These are phyloP conservation scores for Aphelinus atriplicis DNA, from an alignment of 1,140 invertebrate species.

Conservation along the genomic window DNA sequence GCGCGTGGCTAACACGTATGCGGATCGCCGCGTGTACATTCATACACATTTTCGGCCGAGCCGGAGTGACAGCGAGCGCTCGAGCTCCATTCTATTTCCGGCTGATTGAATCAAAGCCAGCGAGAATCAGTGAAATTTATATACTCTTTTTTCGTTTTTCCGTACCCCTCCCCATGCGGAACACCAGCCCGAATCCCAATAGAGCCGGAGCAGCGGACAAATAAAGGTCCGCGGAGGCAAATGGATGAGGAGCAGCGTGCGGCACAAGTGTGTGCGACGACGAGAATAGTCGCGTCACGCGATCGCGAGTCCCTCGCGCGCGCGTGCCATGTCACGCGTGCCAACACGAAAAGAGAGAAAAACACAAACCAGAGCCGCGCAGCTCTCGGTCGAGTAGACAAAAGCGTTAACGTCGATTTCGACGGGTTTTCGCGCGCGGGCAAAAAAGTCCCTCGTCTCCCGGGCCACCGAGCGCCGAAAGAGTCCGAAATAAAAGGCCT, in stretches of 20 bases:
- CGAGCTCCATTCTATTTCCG: too few relatives aligned
- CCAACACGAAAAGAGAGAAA: conserved; percentile 26
- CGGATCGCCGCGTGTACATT: too few relatives aligned
- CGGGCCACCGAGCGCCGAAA: neutral
- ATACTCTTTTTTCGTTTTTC: neutral
- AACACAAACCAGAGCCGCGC: conserved; percentile 8
- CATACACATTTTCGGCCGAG: too few relatives aligned
- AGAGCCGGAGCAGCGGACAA: conserved; percentile 3
- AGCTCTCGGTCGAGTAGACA: conserved; percentile 38
- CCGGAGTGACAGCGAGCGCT: too few relatives aligned
- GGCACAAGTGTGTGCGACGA: conserved; percentile 3
- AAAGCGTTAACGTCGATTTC: conserved; percentile 46
- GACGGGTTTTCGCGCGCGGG: conserved; percentile 21
- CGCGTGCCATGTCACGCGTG: conserved; percentile 6
- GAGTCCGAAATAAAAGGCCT: neutral
- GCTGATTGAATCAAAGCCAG: neutral
- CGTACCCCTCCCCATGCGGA: too few relatives aligned
- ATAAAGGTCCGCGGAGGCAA: neutral
- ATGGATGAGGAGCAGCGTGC: neutral
- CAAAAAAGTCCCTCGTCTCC: conserved; percentile 7
- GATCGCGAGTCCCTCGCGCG: neutral
- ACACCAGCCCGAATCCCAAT: neutral
- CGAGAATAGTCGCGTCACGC: conserved; percentile 26
- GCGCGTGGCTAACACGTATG: too few relatives aligned
- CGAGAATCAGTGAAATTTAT: neutral